Base-by-base conservation (phyloP, 2,113 vertebrate genomes). In the Macrotus californicus region DNA sequence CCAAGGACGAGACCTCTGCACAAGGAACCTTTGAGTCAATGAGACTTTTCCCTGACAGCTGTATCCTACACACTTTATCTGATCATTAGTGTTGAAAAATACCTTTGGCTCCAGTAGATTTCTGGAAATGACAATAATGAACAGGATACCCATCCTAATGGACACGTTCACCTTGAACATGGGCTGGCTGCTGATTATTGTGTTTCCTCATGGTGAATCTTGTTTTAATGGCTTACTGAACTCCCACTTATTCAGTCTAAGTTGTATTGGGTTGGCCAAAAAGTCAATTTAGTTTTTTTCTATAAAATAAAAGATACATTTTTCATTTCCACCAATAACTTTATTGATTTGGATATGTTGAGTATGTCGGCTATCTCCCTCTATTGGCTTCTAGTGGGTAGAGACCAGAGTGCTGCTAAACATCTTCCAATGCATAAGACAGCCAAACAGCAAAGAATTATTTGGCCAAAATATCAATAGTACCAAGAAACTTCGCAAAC, bases 71-170 rank as follows among this genome's bases (percentile, higher is more conserved):
- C 31, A 75, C 34, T 34, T 93, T 87, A 83, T 52, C 36, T 36
- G 34, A 94, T 66, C 90, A 83, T 92, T 69, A 96, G 72, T 19
- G 56, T 96, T 92, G 46, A 95, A 93, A 85, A 80, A 86, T 26
- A 66, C 15, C 31, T 85, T 72, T 76, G 93, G 66, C 43, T 70
- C 48, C 46, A 48, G 34, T 36, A n/a, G 85, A 83, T 43, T 59
- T 95, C 87, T 80, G 73, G 77, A 93, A 94, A 89, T 59, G 69
- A 93, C 15, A 48, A 7, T 70, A 80, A 86, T 15, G 81, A 85
- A 61, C 69, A 19, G 0, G 6, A 54, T 81, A 56, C 31, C 21
- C 46, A 66, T 43, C n/a, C 34, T 79, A 85, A 92, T 6, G 89
- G 82, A 79, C 19, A 72, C 15, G 41, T 67, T 77, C 61, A 79